phyloP scores from a whole-genome alignment of 2,797 vertebrate species.

The Uromys caudimaculatus region DNA sequence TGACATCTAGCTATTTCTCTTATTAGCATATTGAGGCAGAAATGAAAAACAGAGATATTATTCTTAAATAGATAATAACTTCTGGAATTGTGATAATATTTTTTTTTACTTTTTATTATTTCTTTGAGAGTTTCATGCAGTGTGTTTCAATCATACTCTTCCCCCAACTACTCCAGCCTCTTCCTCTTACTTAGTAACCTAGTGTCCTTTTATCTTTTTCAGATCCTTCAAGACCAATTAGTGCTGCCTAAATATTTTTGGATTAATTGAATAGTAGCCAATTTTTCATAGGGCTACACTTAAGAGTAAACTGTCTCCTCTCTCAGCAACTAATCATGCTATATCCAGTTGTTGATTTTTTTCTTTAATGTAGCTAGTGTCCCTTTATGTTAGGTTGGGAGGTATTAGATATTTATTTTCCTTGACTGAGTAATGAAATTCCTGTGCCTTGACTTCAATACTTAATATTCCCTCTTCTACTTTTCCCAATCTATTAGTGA shows the following conservation, averaged over 20 bases:
- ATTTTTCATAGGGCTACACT: not conserved
- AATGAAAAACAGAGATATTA: not conserved
- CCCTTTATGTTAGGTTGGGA: not conserved
- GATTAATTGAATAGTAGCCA: not conserved
- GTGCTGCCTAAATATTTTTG: not conserved
- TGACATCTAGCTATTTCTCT: not conserved
- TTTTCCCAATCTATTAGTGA: not conserved
- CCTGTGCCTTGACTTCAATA: not conserved
- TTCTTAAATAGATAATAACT: slow-evolving; percentile 49
- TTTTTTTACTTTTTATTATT: not conserved
- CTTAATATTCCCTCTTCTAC: not conserved
- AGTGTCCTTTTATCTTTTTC: not conserved
- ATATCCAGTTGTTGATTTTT: not conserved
- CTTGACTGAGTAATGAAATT: not conserved
- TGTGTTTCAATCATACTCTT: not conserved
- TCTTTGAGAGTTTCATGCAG: not conserved
- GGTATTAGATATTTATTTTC: not conserved
- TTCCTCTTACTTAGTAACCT: not conserved
- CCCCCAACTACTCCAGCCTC: not conserved
- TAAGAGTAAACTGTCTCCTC: not conserved
- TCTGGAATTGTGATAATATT: not conserved
- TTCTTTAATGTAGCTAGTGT: not conserved
- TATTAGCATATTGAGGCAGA: slow-evolving; percentile 27
- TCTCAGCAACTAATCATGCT: not conserved
- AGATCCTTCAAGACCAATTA: not conserved